Conservation (phyloP, 2,113 vertebrate species). For the Chascanopsetta lugubris region DNA sequence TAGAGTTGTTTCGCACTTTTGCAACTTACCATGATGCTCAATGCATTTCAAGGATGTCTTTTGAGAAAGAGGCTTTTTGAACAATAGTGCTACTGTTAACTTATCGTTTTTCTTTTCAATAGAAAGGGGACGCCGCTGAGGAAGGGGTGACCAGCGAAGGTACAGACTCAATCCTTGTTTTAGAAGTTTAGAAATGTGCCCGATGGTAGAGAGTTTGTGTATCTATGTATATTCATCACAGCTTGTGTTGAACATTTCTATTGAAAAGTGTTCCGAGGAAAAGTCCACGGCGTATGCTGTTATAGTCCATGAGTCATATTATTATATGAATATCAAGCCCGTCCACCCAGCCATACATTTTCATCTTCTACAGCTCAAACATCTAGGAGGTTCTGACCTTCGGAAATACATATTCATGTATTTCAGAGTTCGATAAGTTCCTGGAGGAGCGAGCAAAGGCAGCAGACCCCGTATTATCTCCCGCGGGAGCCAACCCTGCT, state of each 20-base stretch:
- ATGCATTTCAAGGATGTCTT: neutral
- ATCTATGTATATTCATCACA: too few relatives aligned
- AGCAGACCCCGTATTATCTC: conserved; percentile 86
- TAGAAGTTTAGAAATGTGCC: too few relatives aligned
- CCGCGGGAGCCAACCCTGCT: conserved; percentile 78
- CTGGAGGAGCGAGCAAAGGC: conserved; percentile 95
- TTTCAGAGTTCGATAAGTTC: conserved; percentile 96
- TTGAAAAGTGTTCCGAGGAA: too few relatives aligned
- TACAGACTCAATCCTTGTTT: conserved; percentile 65
- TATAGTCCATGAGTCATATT: too few relatives aligned
- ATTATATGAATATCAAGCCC: too few relatives aligned
- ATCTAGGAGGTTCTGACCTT: neutral
- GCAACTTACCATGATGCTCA: neutral
- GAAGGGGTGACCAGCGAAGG: conserved; percentile 99
- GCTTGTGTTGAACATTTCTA: too few relatives aligned
- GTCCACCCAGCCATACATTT: too few relatives aligned
- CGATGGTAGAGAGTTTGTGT: too few relatives aligned
- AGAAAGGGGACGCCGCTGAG: conserved; percentile 93
- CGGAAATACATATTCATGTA: conserved; percentile 12
- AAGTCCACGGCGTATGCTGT: too few relatives aligned
- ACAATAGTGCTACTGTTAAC: neutral
- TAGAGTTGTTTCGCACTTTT: conserved; percentile 5
- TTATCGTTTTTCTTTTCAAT: conserved; percentile 50
- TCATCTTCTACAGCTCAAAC: neutral
- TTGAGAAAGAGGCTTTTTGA: conserved; percentile 2